Evolutionary conservation across 2,797 vertebrate species (phyloP).

Genomic region (Gorsachius magnificus): DNA sequence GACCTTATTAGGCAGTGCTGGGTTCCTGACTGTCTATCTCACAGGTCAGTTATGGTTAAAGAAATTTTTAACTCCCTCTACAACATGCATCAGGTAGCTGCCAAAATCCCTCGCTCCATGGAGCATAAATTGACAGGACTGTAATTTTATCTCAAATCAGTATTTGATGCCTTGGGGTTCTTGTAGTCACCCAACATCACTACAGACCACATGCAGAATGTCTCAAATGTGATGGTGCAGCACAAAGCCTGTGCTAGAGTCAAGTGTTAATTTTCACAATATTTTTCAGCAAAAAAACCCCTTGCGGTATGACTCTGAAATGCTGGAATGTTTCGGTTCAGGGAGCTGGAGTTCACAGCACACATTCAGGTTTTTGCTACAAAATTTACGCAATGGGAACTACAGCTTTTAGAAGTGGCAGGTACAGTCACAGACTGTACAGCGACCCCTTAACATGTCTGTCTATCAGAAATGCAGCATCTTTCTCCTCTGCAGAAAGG

Average conservation of each 20-base stretch:
- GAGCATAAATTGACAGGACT: neutral
- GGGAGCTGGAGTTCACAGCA: neutral
- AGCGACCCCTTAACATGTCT: neutral
- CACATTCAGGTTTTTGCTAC: too few relatives aligned
- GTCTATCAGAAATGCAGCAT: neutral
- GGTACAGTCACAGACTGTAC: too few relatives aligned
- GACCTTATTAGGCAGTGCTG: neutral
- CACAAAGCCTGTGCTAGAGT: neutral
- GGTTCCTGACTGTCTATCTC: neutral
- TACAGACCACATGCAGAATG: neutral
- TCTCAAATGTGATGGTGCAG: neutral
- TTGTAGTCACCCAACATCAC: too few relatives aligned
- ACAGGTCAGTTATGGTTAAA: neutral
- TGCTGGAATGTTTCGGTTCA: neutral
- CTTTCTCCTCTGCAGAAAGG: neutral
- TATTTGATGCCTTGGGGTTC: neutral
- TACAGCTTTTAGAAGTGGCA: neutral
- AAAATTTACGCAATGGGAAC: neutral
- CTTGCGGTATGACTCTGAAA: neutral
- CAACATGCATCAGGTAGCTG: fast-evolving
- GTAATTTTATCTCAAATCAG: neutral
- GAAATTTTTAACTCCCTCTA: neutral
- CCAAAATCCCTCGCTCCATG: neutral
- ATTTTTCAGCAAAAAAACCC: neutral
- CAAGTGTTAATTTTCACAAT: neutral